Conservation (phyloP, 37 sponge, comb jelly and placozoan genomes). For the Cliona cf. orientalis region DNA sequence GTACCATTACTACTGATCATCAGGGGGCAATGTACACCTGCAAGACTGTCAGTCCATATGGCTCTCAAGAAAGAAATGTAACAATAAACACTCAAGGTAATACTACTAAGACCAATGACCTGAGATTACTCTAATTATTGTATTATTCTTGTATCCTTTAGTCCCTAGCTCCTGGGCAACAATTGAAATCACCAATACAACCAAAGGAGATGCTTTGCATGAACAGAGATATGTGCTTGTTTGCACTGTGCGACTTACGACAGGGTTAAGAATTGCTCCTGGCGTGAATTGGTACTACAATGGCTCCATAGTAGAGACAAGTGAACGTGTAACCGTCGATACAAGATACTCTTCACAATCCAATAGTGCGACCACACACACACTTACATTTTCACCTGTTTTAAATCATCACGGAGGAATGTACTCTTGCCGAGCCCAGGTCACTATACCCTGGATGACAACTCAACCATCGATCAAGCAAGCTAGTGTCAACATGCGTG, state of each 20-base stretch:
- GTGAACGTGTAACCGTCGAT: background rate
- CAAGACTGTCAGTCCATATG: background rate
- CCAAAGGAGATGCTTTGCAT: background rate
- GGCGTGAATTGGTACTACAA: background rate
- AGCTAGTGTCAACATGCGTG: background rate
- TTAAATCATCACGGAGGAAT: background rate
- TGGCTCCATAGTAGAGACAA: background rate
- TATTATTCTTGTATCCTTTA: no score
- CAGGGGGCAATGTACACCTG: background rate
- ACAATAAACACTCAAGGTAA: background rate
- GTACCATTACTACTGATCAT: background rate
- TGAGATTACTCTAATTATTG: background rate
- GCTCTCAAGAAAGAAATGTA: background rate
- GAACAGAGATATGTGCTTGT: background rate
- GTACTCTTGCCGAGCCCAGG: constrained; percentile 1
- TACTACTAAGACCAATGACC: background rate
- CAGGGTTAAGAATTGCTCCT: no score
- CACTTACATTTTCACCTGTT: background rate
- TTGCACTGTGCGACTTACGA: no score
- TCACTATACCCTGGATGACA: constrained; percentile 3
- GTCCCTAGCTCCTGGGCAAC: no score
- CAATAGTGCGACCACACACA: background rate
- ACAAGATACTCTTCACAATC: background rate
- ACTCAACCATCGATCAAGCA: background rate
- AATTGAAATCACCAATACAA: background rate